Base-by-base conservation (phyloP, 2,888 invertebrate species). In the Zaprionus lineosus region DNA sequence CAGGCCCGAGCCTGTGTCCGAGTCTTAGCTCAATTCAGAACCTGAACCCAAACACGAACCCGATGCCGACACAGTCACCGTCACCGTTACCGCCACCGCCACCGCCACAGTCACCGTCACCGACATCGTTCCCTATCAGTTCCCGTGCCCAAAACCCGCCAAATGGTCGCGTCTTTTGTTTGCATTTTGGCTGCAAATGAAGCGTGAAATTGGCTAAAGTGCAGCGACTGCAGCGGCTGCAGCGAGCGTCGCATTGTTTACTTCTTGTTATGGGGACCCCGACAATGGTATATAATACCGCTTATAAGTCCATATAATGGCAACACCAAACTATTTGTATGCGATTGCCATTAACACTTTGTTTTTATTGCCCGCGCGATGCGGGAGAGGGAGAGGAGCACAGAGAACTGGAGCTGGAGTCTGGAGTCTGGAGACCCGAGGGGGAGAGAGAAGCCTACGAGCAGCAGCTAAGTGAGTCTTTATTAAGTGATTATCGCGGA, bases 151-250 rank as follows among this genome's bases (percentile, higher is more conserved):
- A 56, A 36, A 43, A 21, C 48, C 58, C 66, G 69, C 66, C 64
- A 74, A 64, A 74, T 62, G 66, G 37, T 73, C 66, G 70, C 37
- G 55, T 68, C 78, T 78, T 79, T 78, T 82, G 74, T 76, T 85
- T 75, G 74, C 76, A 74, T 74, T 84, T 84, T 72, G 66, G 39
- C 52, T 72, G 70, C 79, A 81, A 88, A 87, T 88, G 88, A 87
- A 87, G 88, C 87, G 79, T 87, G 88, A 87, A 87, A 87, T 87
- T 87, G 86, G 78, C 81, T 76, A 70, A 70, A 81, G 70, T 84
- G 78, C 78, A 78, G 75, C 84, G 69, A 75, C 59, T 75, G 63
- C 61, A 70, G 71, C n/a, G n/a, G n/a, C n/a, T n/a, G n/a, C n/a
- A n/a, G n/a, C n/a, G n/a, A n/a, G n/a, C 79, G 75, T 82, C 66